Base-by-base conservation (phyloP, 2,888 invertebrate genomes). In the Drosophila testacea region DNA sequence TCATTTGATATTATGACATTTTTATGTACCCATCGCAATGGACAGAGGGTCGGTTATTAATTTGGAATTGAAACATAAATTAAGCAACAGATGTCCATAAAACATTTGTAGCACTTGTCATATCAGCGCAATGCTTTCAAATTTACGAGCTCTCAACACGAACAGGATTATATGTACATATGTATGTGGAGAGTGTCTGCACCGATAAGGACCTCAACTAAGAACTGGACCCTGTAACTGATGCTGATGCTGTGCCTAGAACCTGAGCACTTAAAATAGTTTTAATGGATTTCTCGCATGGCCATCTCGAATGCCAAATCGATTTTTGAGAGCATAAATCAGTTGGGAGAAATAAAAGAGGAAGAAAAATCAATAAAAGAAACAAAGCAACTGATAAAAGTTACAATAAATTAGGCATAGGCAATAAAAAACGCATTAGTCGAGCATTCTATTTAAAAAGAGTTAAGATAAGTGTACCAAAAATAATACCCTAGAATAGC, bases 1-100 rank as follows among this genome's bases (percentile, higher is more conserved):
- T 75, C 77, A 82, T 86, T 75, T 75, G 74, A 78, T 83, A 73
- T 86, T 84, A 75, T 89, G 90, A 86, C 86, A 79, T 77, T 84
- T 89, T 88, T 82, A 88, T 88, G 77, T 69, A 69, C 64, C 55
- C 57, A 51, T 34, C 11, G 41, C 6, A 27, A 6, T 42, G 39
- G 44, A 30, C 42, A 13, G 28, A 10, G 47, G 59, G 50, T 38
- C 38, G 52, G 34, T 62, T 61, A 69, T 69, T 69, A 65, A 64
- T 63, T 54, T 68, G 77, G 51, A 69, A 84, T 82, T 83, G 83
- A 82, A 87, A 80, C 83, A 83, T 83, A 83, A 83, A 87, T 83
- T 82, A 82, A 70, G 87, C 78, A 86, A 81, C 83, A 86, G 74
- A 86, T 83, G 87, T 73, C 66, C 81, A 81, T 73, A 77, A 79